A percentile compares a stretch with the other conserved stretches of the same genome.
phyloP scores from a whole-genome alignment of 2,888 invertebrate species.

The Hipparchia semele region DNA sequence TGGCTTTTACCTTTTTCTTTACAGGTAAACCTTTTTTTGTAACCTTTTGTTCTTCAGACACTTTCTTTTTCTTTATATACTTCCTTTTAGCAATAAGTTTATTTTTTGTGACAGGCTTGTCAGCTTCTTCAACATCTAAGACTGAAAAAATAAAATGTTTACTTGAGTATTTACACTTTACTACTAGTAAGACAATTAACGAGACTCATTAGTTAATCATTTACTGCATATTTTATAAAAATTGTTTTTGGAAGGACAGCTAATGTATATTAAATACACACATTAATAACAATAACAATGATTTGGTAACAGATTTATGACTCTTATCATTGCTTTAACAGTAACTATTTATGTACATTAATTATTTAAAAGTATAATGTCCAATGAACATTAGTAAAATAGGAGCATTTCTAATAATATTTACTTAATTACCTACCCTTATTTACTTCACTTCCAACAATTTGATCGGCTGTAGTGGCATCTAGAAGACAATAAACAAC shows the following conservation, averaged over 20 bases:
- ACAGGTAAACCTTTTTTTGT: not conserved
- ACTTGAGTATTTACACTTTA: not conserved
- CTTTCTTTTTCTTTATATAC: not conserved
- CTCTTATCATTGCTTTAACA: not conserved
- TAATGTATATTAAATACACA: too few species aligned
- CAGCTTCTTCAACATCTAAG: not conserved
- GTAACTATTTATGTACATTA: not conserved
- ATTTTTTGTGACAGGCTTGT: not conserved
- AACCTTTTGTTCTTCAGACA: not conserved
- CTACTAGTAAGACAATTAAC: too few species aligned
- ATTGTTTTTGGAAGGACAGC: too few species aligned
- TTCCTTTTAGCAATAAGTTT: conserved; percentile 1
- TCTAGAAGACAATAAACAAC: not conserved
- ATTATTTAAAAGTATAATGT: not conserved
- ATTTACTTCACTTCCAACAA: not conserved
- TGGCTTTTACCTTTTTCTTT: not conserved
- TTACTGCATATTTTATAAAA: too few species aligned
- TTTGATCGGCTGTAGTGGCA: not conserved
- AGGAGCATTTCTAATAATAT: not conserved
- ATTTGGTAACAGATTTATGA: not conserved
- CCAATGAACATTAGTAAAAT: too few species aligned
- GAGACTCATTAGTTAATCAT: too few species aligned
- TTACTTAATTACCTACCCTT: not conserved
- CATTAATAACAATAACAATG: too few species aligned
- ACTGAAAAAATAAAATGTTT: not conserved